These are phyloP conservation scores for Tenualosa thibaudeaui DNA, from an alignment of 2,797 vertebrate genomes.

Conservation along the genomic window DNA sequence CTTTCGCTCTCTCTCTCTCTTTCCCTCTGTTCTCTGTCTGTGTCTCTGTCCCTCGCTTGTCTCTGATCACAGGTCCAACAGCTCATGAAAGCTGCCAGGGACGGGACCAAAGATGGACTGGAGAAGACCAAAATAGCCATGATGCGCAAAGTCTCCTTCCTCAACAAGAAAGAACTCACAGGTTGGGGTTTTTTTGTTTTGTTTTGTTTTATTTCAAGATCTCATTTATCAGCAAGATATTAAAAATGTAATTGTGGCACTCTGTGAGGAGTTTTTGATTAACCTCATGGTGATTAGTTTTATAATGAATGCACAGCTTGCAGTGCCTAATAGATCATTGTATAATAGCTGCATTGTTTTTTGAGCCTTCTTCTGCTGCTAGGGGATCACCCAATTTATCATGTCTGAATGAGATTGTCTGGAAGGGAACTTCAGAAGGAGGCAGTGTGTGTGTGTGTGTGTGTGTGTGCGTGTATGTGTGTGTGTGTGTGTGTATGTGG, in stretches of 20 bases:
- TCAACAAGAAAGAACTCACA: slow-evolving; percentile 81
- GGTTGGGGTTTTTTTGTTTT: slow-evolving; percentile 55
- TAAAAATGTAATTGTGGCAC: slow-evolving; percentile 1
- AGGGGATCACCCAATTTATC: background rate
- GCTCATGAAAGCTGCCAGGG: slow-evolving; percentile 88
- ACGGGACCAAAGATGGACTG: slow-evolving; percentile 85
- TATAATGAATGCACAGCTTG: slow-evolving; percentile 9
- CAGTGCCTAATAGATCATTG: background rate
- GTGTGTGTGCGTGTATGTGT: slow-evolving; percentile 21
- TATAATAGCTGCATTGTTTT: slow-evolving; percentile 5
- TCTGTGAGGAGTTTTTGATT: background rate
- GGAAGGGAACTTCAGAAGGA: background rate
- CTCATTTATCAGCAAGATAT: slow-evolving; percentile 15
- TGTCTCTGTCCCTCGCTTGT: background rate
- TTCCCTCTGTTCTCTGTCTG: background rate
- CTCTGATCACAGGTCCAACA: slow-evolving; percentile 80
- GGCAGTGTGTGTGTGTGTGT: slow-evolving; percentile 13
- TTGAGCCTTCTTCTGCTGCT: background rate
- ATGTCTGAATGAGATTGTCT: background rate
- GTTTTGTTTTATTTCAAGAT: slow-evolving; percentile 26
- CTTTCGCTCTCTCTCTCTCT: background rate
- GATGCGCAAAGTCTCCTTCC: slow-evolving; percentile 85
- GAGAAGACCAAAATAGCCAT: slow-evolving; percentile 87
- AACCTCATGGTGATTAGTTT: background rate
- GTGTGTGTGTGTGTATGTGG: background rate